phyloP scores from a whole-genome alignment of 2,888 invertebrate species.

The Drosophila neonasuta region DNA sequence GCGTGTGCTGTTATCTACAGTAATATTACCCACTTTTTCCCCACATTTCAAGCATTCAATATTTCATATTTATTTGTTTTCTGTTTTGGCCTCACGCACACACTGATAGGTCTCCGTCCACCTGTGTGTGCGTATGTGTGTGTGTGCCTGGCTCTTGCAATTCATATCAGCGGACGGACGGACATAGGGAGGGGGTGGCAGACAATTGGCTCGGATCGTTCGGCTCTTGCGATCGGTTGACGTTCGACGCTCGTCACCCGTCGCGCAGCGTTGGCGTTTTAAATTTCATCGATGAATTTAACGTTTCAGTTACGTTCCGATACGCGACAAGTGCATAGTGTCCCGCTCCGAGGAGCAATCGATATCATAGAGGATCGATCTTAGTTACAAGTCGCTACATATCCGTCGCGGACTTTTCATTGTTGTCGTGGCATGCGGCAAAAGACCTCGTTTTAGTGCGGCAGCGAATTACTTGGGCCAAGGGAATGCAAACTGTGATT shows the following conservation, averaged over 20 bases:
- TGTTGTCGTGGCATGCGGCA: conserved; percentile 1
- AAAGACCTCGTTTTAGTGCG: conserved; percentile 38
- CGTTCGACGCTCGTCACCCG: conserved; percentile 47
- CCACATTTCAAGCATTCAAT: conserved; percentile 69
- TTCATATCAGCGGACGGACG: conserved; percentile 48
- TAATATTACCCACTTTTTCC: conserved; percentile 67
- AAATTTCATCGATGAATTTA: conserved; percentile 78
- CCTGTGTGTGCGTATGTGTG: conserved; percentile 16
- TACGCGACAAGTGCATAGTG: conserved; percentile 81
- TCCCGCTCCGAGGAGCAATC: conserved; percentile 38
- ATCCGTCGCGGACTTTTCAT: neutral
- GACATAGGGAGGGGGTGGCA: conserved; percentile 1
- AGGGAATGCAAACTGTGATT: conserved; percentile 81
- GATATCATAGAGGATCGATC: conserved; percentile 14
- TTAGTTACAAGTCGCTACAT: neutral
- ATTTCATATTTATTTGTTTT: conserved; percentile 75
- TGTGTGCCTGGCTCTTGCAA: conserved; percentile 45
- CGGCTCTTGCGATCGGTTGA: conserved; percentile 47
- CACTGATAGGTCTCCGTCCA: conserved; percentile 42
- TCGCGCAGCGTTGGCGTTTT: conserved; percentile 73
- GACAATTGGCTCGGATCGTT: conserved; percentile 5
- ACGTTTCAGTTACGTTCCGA: conserved; percentile 80
- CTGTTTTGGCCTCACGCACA: conserved; percentile 32
- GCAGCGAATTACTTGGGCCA: conserved; percentile 82
- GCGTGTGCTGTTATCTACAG: conserved; percentile 51